These are phyloP conservation scores for Florisuga fusca DNA, from an alignment of 2,797 vertebrate genomes.

Conservation along the genomic window DNA sequence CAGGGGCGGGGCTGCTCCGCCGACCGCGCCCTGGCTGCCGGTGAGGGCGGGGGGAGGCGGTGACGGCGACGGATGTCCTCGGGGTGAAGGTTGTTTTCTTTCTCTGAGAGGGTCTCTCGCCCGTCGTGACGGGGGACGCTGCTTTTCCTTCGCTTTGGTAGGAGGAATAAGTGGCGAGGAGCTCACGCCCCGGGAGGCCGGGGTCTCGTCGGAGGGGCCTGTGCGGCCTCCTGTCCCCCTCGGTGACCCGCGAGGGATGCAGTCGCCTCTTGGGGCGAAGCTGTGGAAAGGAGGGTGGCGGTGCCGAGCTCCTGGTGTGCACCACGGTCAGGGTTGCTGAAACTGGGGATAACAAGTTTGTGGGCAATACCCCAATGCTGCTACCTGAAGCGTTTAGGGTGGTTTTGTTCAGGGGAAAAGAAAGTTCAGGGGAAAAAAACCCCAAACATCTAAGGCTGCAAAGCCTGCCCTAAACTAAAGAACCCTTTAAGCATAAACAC, in stretches of 20 bases:
- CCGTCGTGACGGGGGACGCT: no score
- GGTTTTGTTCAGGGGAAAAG: neutral
- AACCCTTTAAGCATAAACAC: neutral
- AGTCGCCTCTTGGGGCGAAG: neutral
- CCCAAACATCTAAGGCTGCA: neutral
- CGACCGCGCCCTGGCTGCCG: neutral
- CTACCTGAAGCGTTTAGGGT: accelerated
- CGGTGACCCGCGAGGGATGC: neutral
- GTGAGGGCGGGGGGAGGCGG: neutral
- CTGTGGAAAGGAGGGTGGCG: no score
- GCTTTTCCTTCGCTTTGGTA: neutral
- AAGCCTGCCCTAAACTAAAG: neutral
- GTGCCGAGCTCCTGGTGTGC: neutral
- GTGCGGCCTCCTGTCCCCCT: neutral
- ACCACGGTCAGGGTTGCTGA: accelerated
- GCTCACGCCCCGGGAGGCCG: neutral
- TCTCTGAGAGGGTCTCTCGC: no score
- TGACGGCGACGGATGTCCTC: no score
- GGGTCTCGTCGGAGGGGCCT: neutral
- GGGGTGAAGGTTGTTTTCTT: no score
- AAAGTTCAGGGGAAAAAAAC: no score
- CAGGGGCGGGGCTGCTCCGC: neutral
- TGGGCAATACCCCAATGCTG: accelerated
- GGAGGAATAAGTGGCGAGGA: neutral
- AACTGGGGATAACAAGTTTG: no score